Evolutionary conservation across 2,888 invertebrate species (phyloP).

Genomic region (Crepidodera aurea): DNA sequence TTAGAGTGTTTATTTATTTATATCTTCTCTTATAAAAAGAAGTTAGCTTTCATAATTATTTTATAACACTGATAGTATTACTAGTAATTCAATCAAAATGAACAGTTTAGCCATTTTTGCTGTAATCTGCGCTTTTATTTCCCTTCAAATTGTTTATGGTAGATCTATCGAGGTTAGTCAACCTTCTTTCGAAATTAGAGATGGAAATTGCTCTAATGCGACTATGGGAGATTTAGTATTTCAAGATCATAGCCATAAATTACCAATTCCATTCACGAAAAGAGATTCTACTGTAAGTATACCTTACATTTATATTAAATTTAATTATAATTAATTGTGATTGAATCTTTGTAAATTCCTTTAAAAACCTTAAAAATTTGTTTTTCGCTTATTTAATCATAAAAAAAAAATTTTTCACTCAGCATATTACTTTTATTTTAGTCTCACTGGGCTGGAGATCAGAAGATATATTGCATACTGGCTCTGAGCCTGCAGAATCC

Average conservation of each 20-base stretch:
- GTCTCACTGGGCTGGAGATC: constrained; percentile 22
- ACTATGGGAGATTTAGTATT: constrained; percentile 18
- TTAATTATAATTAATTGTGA: too few species aligned
- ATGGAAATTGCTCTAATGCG: constrained; percentile 27
- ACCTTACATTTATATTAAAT: too few species aligned
- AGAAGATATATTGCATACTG: constrained; percentile 29
- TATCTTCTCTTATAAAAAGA: too few species aligned
- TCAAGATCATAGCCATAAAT: constrained; percentile 14
- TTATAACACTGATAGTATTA: too few species aligned
- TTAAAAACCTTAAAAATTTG: too few species aligned
- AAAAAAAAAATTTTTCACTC: too few species aligned
- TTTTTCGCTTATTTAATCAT: too few species aligned
- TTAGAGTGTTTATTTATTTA: too few species aligned
- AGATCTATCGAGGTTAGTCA: not conserved
- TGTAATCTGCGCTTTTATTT: not conserved
- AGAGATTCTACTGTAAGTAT: constrained; percentile 27
- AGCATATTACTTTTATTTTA: too few species aligned
- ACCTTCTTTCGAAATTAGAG: constrained; percentile 14
- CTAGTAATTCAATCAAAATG: too few species aligned
- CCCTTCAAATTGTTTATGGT: constrained; percentile 4
- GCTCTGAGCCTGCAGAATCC: constrained; percentile 22
- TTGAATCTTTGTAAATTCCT: too few species aligned
- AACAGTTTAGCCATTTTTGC: not conserved
- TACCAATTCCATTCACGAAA: constrained; percentile 17
- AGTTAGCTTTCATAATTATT: too few species aligned